Evolutionary conservation across 2,888 invertebrate genomes (phyloP), one percentile per base, ranked within the genome.

Genomic region (Leucophenga montana): DNA sequence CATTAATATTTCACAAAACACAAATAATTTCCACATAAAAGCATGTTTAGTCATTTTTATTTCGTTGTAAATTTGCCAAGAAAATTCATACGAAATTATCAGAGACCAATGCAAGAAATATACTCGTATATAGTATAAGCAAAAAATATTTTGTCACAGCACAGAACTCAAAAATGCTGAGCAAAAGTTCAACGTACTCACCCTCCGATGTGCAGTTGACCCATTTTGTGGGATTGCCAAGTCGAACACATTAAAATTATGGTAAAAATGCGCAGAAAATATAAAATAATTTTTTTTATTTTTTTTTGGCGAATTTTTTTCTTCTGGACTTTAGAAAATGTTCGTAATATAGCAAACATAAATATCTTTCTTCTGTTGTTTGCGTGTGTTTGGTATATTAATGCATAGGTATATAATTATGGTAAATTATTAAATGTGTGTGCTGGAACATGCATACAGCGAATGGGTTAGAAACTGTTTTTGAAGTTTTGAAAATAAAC

Each of bases 171-270:
- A 22, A n/a, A 54, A 22, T 57, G 22, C 22, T 39, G 8, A 39
- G 31, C 14, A 31, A 27, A 22, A 57, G 57, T 57, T 57, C 57
- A 57, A 57, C n/a, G 22, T 22, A 57, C 57, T 57, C 57, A 27
- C 22, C 31, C 31, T 27, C 31, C 57, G 27, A 9, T 22, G 27
- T 31, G 57, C 57, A 57, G 57, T 27, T 57, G 57, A 57, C 57
- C 57, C 31, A 57, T 9, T 57, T 57, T 22, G n/a, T 27, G 57
- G 22, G 31, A 22, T 57, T 57, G 57, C 57, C 57, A 57, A 57
- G 57, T 27, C 57, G 27, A 57, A 57, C 57, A 57, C 22, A 57
- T 27, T 9, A 57, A 57, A 57, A 57, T 57, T 57, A 57, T 50
- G 50, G 6, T n/a, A 18, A 50, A 50, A 16, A 18, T 50, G 14